phyloP scores from a whole-genome alignment of 2,888 invertebrate species.

The Synanthedon andrenaeformis region DNA sequence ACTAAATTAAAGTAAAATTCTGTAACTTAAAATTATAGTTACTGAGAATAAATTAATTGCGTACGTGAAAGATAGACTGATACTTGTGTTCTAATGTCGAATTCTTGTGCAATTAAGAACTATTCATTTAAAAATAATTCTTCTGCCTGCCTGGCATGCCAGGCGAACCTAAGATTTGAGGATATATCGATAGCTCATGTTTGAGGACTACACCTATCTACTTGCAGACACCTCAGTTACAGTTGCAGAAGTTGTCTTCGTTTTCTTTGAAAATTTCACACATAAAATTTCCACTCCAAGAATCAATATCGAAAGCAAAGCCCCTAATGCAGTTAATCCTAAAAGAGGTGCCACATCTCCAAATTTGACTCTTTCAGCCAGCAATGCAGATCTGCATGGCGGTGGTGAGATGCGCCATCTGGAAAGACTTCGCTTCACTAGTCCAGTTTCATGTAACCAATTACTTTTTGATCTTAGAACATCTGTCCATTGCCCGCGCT shows the following conservation, averaged over 20 bases:
- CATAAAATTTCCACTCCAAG: constrained; percentile 31
- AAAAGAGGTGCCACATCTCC: constrained; percentile 38
- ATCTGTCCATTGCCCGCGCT: constrained; percentile 35
- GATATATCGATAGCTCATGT: too few relatives aligned
- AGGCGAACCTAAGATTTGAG: too few relatives aligned
- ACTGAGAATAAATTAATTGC: too few relatives aligned
- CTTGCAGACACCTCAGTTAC: too few relatives aligned
- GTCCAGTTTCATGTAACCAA: constrained; percentile 43
- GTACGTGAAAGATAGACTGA: too few relatives aligned
- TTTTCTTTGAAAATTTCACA: constrained; percentile 14
- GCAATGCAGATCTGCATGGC: constrained; percentile 37
- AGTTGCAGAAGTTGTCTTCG: neutral
- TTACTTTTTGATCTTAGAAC: constrained; percentile 26
- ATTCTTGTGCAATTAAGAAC: too few relatives aligned
- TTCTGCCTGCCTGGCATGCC: too few relatives aligned
- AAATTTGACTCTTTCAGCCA: constrained; percentile 48
- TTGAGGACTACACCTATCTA: too few relatives aligned
- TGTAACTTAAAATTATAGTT: too few relatives aligned
- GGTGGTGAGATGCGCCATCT: constrained; percentile 29
- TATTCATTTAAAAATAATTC: too few relatives aligned
- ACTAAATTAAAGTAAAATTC: too few relatives aligned
- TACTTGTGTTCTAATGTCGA: too few relatives aligned
- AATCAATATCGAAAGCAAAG: constrained; percentile 26
- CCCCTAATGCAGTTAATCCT: constrained; percentile 22
- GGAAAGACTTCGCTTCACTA: constrained; percentile 27